Base-by-base conservation (phyloP, 2,797 vertebrate genomes). In the Paramormyrops hopkinsi region DNA sequence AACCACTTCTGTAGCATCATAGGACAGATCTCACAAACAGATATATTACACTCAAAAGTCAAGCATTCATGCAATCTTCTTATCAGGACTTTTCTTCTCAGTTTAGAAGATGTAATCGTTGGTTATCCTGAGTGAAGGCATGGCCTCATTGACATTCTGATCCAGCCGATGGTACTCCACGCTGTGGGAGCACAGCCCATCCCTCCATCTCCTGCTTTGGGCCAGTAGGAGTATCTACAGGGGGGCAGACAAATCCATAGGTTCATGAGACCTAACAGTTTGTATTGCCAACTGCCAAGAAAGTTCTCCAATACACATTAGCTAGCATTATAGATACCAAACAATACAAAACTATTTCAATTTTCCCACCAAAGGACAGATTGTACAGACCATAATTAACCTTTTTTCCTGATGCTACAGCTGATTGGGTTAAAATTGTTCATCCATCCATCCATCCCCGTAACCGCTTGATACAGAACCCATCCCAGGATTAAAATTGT, bases 91-190 rank as follows among this genome's bases (percentile, higher is more conserved):
- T 25, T 22, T 29, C 44, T 88, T 33, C 9, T 11, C 6, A 0
- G 0, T 94, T 97, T 94, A 99, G 92, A 98, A 99, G 41, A 99
- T 95, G 79, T 99, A 99, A 94, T 98, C 97, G n/a, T 96, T 97
- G 89, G 98, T 98, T 94, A 98, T 98, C 93, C 98, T 99, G 89
- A 99, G 96, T 89, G 98, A 99, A 89, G 98, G 98, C 98, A 99
- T 99, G 2, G 98, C 98, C 89, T 99, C 98, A 0, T 97, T 96
- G 89, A 99, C 97, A 9, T 99, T 99, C 91, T 99, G 97, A 94
- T 99, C 97, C 86, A 99, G 94, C 2, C 97, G 97, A 91, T 96
- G 98, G 89, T 99, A 99, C 86, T 97, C 97, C 85, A 97, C 96
- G 0, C 95, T 96, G 90, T 97, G 97, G 0, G 98, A 98, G 92